phyloP scores from a whole-genome alignment of 2,797 vertebrate species.

The Cossypha dichroa region DNA sequence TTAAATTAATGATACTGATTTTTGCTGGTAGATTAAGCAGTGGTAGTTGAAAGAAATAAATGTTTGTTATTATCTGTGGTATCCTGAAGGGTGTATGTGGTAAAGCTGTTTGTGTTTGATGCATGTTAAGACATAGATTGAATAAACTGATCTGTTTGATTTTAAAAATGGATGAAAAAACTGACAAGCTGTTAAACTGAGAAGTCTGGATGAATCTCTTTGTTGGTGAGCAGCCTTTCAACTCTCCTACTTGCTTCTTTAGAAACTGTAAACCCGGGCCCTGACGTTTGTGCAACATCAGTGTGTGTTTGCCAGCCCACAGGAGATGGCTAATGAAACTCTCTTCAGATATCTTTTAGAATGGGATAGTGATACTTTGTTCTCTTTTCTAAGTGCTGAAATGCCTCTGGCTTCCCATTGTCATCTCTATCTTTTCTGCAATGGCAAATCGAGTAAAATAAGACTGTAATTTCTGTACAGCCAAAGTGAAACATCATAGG shows the following conservation, averaged over 20 bases:
- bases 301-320: not conserved
- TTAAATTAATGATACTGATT: conserved; percentile 40
- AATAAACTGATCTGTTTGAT: not conserved
- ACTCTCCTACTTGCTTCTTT: not conserved
- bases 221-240: not conserved
- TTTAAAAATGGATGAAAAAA: not conserved
- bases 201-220: not conserved
- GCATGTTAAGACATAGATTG: not conserved
- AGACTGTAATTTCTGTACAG: not conserved
- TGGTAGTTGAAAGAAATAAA: conserved; percentile 18
- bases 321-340: not conserved
- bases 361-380: not conserved
- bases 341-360: not conserved
- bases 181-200: not conserved
- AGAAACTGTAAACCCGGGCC: not conserved
- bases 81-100: not conserved
- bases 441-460: not conserved
- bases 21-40: conserved; percentile 31
- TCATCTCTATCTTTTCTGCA: not conserved
- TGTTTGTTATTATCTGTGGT: conserved; percentile 15
- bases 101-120: not conserved
- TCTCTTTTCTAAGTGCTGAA: not conserved
- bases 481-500: not conserved
- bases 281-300: not conserved
- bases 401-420: not conserved